phyloP scores from a whole-genome alignment of 1,140 invertebrate species.

The Hylaeus volcanicus region DNA sequence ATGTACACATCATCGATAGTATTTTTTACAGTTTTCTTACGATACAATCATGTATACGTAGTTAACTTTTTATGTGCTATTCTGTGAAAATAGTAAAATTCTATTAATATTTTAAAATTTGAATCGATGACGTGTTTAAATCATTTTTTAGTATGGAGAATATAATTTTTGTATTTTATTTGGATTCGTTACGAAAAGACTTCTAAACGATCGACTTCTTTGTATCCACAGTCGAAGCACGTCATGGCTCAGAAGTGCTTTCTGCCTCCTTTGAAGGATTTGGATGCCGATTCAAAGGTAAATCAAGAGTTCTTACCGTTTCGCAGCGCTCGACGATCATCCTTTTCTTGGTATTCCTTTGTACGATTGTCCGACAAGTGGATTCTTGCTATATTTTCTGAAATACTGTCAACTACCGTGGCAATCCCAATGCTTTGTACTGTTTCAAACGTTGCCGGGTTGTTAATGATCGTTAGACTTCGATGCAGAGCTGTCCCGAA shows the following conservation, averaged over 20 bases:
- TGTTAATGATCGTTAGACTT: background rate
- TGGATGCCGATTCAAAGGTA: conserved; percentile 62
- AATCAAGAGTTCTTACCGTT: conserved; percentile 53
- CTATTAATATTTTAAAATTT: too few species aligned
- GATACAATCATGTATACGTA: too few species aligned
- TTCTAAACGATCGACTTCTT: conserved; percentile 44
- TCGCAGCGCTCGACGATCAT: conserved; percentile 32
- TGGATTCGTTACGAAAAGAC: background rate
- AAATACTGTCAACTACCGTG: background rate
- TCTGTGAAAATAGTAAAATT: too few species aligned
- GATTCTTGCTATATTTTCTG: conserved; percentile 4
- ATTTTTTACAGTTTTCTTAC: too few species aligned
- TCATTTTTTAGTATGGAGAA: background rate
- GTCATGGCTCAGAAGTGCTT: conserved; percentile 55
- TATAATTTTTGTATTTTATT: conserved; percentile 11
- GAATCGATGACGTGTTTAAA: too few species aligned
- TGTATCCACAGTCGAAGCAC: conserved; percentile 55
- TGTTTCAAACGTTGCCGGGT: background rate
- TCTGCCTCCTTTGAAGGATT: conserved; percentile 57
- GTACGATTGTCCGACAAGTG: conserved; percentile 39
- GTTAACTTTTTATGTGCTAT: too few species aligned
- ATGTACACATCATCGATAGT: too few species aligned
- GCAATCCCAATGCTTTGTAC: background rate
- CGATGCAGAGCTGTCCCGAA: background rate
- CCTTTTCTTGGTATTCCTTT: conserved; percentile 40